Evolutionary conservation across 2,888 invertebrate genomes (phyloP).

Genomic region (Masnerella sp.): DNA sequence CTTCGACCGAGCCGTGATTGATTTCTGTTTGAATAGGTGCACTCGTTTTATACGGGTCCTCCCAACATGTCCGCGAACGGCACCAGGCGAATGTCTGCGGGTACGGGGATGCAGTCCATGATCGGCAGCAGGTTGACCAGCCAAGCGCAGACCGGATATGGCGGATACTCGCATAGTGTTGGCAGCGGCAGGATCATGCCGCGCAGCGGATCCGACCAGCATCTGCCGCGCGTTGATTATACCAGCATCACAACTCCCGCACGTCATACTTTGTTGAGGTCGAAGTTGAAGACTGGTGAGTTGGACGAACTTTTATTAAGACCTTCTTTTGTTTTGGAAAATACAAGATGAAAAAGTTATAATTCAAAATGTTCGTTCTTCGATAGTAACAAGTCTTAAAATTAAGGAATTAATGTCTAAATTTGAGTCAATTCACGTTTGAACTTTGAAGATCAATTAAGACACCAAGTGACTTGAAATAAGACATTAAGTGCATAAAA

Average conservation of each 20-base stretch:
- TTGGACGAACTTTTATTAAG: too few species aligned
- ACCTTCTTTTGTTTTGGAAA: too few species aligned
- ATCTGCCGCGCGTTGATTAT: constrained; percentile 91
- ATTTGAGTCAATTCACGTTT: too few species aligned
- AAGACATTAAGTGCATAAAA: too few species aligned
- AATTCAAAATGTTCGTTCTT: too few species aligned
- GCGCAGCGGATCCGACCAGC: constrained; percentile 94
- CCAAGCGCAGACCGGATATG: constrained; percentile 77
- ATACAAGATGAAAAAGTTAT: too few species aligned
- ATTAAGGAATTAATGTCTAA: too few species aligned
- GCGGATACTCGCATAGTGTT: constrained; percentile 78
- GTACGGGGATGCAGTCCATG: constrained; percentile 79
- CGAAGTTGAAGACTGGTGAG: constrained; percentile 86
- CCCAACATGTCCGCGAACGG: constrained; percentile 78
- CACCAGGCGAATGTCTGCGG: constrained; percentile 83
- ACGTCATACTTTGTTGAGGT: constrained; percentile 88
- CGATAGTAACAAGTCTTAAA: too few species aligned
- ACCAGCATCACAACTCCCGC: constrained; percentile 84
- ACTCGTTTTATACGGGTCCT: constrained; percentile 87
- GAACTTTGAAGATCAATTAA: too few species aligned
- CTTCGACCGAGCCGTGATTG: constrained; percentile 27
- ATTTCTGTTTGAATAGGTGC: constrained; percentile 80
- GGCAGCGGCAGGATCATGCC: constrained; percentile 82
- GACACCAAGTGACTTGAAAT: too few species aligned
- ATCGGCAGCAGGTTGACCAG: constrained; percentile 74